These are phyloP conservation scores for Mohoua ochrocephala DNA, from an alignment of 2,113 vertebrate species.

Conservation along the genomic window DNA sequence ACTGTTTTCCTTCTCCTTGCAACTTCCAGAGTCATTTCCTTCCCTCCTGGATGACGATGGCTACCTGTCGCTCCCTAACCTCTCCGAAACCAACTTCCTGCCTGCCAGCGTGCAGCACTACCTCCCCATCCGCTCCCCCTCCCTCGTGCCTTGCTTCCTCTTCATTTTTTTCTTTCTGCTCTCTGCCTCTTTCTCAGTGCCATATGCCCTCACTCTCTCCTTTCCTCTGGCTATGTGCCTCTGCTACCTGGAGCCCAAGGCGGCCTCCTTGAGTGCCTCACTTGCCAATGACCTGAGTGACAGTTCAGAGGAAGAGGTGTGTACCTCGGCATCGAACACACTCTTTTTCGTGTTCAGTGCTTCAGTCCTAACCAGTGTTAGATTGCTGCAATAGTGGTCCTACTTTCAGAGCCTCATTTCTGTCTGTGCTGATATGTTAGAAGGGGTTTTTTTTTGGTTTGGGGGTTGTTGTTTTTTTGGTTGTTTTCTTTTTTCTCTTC, in stretches of 20 bases:
- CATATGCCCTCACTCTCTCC: constrained; percentile 95
- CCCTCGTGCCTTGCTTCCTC: constrained; percentile 95
- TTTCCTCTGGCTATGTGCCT: constrained; percentile 98
- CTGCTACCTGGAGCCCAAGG: constrained; percentile 99
- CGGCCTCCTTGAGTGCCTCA: constrained; percentile 94
- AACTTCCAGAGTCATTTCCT: constrained; percentile 90
- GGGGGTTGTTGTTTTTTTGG: neutral
- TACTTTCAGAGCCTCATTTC: constrained; percentile 96
- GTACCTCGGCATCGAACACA: constrained; percentile 83
- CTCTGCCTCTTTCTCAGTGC: constrained; percentile 96
- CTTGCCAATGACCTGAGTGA: constrained; percentile 97
- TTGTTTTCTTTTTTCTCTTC: neutral
- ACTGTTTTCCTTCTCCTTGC: constrained; percentile 96
- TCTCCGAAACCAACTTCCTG: constrained; percentile 88
- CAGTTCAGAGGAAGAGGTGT: constrained; percentile 99
- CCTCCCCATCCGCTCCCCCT: constrained; percentile 91
- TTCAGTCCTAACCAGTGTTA: constrained; percentile 82
- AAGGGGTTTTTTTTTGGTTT: neutral
- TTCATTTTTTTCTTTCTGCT: constrained; percentile 99
- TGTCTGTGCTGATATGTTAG: constrained; percentile 77
- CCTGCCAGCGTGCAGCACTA: constrained; percentile 89
- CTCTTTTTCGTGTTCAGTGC: constrained; percentile 77
- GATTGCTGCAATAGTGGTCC: constrained; percentile 80
- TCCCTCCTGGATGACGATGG: constrained; percentile 92
- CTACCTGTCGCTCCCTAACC: constrained; percentile 92